Conservation (phyloP, 2,797 vertebrate genomes). For the Psittacula echo region DNA sequence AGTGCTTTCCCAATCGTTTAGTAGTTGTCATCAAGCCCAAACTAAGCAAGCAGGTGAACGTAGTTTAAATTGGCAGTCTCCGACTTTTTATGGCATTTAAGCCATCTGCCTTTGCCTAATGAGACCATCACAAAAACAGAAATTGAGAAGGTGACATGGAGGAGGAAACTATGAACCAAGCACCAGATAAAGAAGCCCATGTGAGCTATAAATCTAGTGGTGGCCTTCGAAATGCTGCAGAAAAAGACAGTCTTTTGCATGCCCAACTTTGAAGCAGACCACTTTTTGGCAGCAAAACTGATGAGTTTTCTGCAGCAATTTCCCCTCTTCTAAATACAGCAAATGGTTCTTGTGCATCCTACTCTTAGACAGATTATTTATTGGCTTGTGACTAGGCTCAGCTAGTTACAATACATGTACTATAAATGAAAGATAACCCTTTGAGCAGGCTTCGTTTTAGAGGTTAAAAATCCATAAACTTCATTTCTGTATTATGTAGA, state of each 20-base stretch:
- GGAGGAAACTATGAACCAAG: background rate
- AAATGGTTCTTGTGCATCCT: background rate
- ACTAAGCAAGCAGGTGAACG: background rate
- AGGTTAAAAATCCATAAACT: background rate
- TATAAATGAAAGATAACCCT: background rate
- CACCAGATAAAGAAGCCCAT: background rate
- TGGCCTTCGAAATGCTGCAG: background rate
- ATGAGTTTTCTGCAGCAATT: background rate
- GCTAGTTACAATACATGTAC: background rate
- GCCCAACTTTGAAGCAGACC: background rate
- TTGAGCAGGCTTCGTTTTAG: background rate
- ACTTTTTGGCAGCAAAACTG: background rate
- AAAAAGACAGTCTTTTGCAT: background rate
- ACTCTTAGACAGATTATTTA: background rate
- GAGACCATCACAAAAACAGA: background rate
- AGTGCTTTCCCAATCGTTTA: background rate
- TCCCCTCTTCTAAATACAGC: background rate
- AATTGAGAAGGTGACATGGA: background rate
- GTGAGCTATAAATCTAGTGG: background rate
- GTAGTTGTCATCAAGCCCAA: background rate
- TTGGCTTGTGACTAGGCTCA: background rate
- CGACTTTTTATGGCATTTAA: background rate
- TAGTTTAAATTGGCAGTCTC: background rate
- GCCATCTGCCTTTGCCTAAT: background rate
- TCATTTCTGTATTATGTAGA: background rate